Base-by-base conservation (phyloP, 2,888 invertebrate genomes). In the Euclidia mi region DNA sequence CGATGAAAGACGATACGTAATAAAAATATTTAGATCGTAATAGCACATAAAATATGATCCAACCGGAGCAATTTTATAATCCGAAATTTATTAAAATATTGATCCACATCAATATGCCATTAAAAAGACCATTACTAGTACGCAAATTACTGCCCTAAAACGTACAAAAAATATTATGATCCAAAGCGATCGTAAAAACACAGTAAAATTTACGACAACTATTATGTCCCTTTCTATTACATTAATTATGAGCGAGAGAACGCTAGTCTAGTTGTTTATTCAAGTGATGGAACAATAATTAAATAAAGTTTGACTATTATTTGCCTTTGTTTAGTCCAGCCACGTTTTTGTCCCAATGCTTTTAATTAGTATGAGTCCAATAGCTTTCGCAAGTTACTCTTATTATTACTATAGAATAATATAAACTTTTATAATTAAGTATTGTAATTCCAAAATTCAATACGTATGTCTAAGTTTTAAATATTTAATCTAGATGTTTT, bases 291-390 rank as follows among this genome's bases (percentile, higher is more conserved):
- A 55, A 67, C 48, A 44, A 62, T 65, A 75, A 77, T 75, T 75
- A 77, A 71, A 63, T 71, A 69, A 71, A 77, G 64, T 78, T 72
- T 49, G 40, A 49, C 52, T 56, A 63, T n/a, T n/a, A n/a, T 55
- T 62, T 64, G 34, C 32, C 43, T 51, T 59, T 73, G 53, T 65
- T 50, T 34, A 78, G 56, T 52, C 53, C 15, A 40, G 42, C 47
- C 76, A 76, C 66, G 78, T 71, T 65, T 60, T 40, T 59, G n/a
- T 38, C 62, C 56, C 50, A 32, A 65, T 62, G 62, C 51, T 67
- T 78, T 73, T 73, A 76, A 76, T 76, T 73, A 69, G 65, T 63
- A 59, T 38, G 49, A 51, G 52, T 58, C 38, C 34, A 44, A 68
- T 72, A 68, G 59, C 35, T 58, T 51, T 25, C 51, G 29, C 61